These are phyloP conservation scores for Conchocele bisecta DNA, from an alignment of 2,888 invertebrate species.

Conservation along the genomic window DNA sequence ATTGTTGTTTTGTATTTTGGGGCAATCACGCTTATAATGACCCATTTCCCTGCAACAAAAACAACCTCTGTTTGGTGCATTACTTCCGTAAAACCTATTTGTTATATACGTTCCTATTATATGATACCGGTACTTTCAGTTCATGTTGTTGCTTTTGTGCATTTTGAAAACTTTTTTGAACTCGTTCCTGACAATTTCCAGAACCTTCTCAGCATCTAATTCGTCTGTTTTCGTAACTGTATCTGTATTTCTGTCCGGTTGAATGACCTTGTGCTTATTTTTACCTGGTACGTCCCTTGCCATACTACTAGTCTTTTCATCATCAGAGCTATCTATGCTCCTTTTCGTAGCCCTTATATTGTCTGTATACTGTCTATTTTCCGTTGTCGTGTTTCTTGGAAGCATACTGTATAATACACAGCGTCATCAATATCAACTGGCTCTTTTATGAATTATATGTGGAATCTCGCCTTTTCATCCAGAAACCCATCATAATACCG, in stretches of 20 bases:
- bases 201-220: not conserved
- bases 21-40: constrained; percentile 23
- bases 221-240: not conserved
- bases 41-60: constrained; percentile 21
- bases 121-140: no score
- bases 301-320: not conserved
- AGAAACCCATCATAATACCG: constrained; percentile 29
- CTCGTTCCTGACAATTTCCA: constrained; percentile 10
- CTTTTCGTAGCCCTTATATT: not conserved
- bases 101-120: not conserved
- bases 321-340: not conserved
- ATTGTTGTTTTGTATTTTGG: not conserved
- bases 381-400: constrained; percentile 23
- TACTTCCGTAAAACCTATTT: not conserved
- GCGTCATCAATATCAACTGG: constrained; percentile 34
- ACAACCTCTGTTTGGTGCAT: not conserved
- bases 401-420: constrained; percentile 19
- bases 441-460: constrained; percentile 35
- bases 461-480: constrained; percentile 43
- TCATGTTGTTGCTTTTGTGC: no score
- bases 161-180: not conserved
- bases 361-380: not conserved
- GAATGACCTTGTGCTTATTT: constrained; percentile 12
- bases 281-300: constrained; percentile 3
- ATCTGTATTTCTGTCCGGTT: not conserved